These are phyloP conservation scores for Xiphophorus couchianus DNA, from an alignment of 2,113 vertebrate genomes.

Conservation along the genomic window DNA sequence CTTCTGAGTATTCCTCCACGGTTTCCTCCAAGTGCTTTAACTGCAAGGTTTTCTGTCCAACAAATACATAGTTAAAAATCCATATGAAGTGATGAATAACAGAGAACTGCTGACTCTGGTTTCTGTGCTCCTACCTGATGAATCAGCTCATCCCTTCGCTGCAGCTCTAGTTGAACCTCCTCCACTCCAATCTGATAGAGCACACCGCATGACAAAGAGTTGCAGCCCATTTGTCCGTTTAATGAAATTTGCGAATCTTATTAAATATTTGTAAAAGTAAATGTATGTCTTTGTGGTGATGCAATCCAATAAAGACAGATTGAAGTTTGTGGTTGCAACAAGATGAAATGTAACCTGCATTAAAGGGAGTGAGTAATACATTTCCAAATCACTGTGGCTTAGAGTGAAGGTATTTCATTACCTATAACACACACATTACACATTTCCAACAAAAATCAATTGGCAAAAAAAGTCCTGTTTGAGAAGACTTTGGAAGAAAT, in stretches of 20 bases:
- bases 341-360: not conserved
- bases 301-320: not conserved
- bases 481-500: not conserved
- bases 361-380: not conserved
- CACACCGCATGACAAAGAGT: constrained; percentile 8
- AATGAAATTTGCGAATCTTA: not conserved
- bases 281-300: not conserved
- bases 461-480: not conserved
- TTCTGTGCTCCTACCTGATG: constrained; percentile 48
- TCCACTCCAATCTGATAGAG: constrained; percentile 45
- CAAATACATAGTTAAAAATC: not conserved
- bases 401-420: not conserved
- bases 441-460: not conserved
- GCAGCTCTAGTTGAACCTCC: constrained; percentile 49
- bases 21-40: constrained; percentile 45
- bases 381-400: too few relatives aligned
- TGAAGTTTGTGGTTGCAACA: not conserved
- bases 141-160: constrained; percentile 54
- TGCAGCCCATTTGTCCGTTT: not conserved
- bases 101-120: not conserved
- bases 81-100: not conserved
- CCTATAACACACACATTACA: not conserved
- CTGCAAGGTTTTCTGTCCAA: constrained; percentile 37
- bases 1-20: constrained; percentile 41
- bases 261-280: not conserved